phyloP scores from a whole-genome alignment of 2,888 invertebrate species.

The Cheilosia vernalis region DNA sequence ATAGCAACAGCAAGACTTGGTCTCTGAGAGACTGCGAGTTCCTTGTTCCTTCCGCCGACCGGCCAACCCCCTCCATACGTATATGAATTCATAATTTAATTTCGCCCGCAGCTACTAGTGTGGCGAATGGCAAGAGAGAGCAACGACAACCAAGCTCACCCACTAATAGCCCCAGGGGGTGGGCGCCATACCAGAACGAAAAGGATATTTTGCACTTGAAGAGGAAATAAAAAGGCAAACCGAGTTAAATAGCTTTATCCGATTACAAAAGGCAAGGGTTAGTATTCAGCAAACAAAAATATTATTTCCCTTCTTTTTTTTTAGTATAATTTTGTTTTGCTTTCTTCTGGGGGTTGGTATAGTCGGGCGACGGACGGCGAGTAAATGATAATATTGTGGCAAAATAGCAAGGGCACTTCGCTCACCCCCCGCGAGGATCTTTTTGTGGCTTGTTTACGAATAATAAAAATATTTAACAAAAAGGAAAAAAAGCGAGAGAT shows the following conservation, averaged over 20 bases:
- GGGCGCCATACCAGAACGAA: conserved; percentile 22
- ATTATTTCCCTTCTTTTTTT: conserved; percentile 56
- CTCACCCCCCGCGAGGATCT: conserved; percentile 47
- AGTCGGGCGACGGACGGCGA: conserved; percentile 4
- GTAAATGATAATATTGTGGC: conserved; percentile 68
- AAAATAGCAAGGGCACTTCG: conserved; percentile 30
- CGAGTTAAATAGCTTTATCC: conserved; percentile 68
- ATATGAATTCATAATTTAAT: conserved; percentile 69
- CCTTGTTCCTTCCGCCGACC: conserved; percentile 10
- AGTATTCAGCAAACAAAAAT: conserved; percentile 68
- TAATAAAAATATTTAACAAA: conserved; percentile 63
- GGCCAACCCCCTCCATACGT: background rate
- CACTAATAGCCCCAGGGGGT: conserved; percentile 50
- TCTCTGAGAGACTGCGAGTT: conserved; percentile 31
- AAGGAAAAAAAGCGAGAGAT: background rate
- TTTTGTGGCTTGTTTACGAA: conserved; percentile 67
- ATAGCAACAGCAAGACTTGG: conserved; percentile 25
- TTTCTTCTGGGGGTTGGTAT: background rate
- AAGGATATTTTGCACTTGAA: conserved; percentile 68
- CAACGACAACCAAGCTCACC: background rate
- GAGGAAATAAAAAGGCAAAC: conserved; percentile 65
- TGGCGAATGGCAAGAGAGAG: conserved; percentile 31
- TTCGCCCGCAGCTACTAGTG: conserved; percentile 48
- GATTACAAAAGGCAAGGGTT: conserved; percentile 72
- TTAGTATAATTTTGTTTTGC: conserved; percentile 37